Evolutionary conservation across 2,113 vertebrate genomes (phyloP).

Genomic region (Syngnathoides biaculeatus): DNA sequence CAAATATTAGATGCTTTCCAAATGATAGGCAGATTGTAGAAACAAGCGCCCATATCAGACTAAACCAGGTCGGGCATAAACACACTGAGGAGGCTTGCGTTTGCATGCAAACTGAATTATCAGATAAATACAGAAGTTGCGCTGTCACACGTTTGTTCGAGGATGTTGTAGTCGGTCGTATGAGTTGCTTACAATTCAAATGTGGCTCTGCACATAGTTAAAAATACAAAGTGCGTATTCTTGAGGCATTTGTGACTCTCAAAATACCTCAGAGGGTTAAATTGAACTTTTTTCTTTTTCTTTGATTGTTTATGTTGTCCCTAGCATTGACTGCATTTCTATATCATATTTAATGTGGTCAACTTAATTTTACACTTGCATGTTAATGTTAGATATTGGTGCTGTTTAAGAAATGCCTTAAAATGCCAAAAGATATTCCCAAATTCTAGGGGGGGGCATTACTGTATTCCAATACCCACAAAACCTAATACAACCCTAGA

Average conservation of each 20-base stretch:
- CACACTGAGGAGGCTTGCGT: constrained; percentile 33
- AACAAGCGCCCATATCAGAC: constrained; percentile 49
- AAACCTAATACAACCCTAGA: background rate
- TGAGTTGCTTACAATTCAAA: background rate
- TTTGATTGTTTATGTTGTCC: too few relatives aligned
- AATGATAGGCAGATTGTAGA: constrained; percentile 49
- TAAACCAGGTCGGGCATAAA: constrained; percentile 46
- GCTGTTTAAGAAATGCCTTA: too few relatives aligned
- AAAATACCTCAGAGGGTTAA: too few relatives aligned
- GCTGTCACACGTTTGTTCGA: constrained; percentile 14
- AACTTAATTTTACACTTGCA: background rate
- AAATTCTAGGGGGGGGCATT: background rate
- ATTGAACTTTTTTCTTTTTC: too few relatives aligned
- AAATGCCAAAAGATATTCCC: too few relatives aligned
- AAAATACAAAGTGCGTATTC: too few relatives aligned
- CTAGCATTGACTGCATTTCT: background rate
- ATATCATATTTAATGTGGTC: background rate
- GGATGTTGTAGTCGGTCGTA: background rate
- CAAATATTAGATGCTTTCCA: constrained; percentile 67
- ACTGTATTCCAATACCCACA: background rate
- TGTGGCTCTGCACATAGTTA: too few relatives aligned
- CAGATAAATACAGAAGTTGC: constrained; percentile 42
- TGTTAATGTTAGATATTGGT: too few relatives aligned
- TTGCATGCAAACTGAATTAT: constrained; percentile 42
- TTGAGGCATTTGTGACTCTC: too few relatives aligned